Base-by-base conservation (phyloP, 1,140 invertebrate species). In the Diabrotica virgifera region DNA sequence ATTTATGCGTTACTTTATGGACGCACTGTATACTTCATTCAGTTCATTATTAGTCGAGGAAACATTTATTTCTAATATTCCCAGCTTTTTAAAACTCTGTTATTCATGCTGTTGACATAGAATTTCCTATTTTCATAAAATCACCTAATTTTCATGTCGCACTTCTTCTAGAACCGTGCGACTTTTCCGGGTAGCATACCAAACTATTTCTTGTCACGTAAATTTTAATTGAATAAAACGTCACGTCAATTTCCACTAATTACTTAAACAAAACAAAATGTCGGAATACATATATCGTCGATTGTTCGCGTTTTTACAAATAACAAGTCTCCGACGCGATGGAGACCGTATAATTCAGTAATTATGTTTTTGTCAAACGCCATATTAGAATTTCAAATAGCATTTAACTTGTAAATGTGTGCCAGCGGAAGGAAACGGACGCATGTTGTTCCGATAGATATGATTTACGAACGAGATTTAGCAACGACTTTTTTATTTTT, bases 341-440 rank as follows among this genome's bases (percentile, higher is more conserved):
- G 59, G 57, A 36, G 36, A 38, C 60, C 24, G 63, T 58, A 66
- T 71, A 66, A 71, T 71, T 65, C 63, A 65, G 56, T 63, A 64
- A 71, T 71, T 63, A 66, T 66, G 67, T 71, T 64, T 65, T 64
- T 71, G 70, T 62, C 71, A 67, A 61, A 57, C 53, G 61, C 35
- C 58, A 55, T 38, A 75, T 75, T 75, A 72, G 72, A 72, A 76
- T 69, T 76, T 72, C 68, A 74, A 74, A 76, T 76, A 67, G 70
- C 66, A 74, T 74, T 74, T 70, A 68, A 74, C 72, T 76, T 75
- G 72, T 73, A 76, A 76, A 76, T 74, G 64, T 62, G 66, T 64
- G 65, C 63, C 37, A 58, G 67, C 69, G 73, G 73, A 76, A 76
- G 71, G 74, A 73, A 76, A 74, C 62, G 59, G 66, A 72, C 73